A percentile compares a stretch with the other conserved stretches of the same genome.
Conservation (phyloP, 2,888 invertebrate species). For the Trachelus troglodyta region DNA sequence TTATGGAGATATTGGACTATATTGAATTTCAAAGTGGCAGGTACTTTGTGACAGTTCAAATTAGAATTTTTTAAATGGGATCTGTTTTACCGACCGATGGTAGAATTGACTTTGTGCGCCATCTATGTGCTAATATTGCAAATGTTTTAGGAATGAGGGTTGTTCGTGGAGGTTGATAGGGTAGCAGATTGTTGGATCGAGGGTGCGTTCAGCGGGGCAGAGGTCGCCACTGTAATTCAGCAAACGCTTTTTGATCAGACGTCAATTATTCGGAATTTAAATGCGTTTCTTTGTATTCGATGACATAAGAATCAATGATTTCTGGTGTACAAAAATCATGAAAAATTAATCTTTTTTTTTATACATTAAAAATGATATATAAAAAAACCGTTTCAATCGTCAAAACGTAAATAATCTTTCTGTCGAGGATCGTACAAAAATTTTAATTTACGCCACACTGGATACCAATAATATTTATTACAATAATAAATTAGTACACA, state of each 20-base stretch:
- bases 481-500: not conserved
- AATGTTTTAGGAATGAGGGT: not conserved
- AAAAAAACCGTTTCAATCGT: not conserved
- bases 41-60: not conserved
- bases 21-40: not conserved
- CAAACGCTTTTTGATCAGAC: not conserved
- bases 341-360: not conserved
- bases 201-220: not conserved
- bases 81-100: not conserved
- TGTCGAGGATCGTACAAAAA: not conserved
- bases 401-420: not conserved
- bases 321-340: not conserved
- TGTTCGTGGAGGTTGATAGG: not conserved
- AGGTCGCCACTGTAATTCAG: not conserved
- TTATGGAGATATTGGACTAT: not conserved
- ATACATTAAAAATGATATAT: not conserved
- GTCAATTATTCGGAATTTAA: not conserved
- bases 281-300: not conserved
- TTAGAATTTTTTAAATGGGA: not conserved
- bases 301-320: not conserved
- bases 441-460: not conserved
- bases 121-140: not conserved
- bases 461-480: not conserved
- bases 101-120: not conserved
- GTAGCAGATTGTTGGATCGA: not conserved